Base-by-base conservation (phyloP, 1,140 invertebrate genomes). In the Magallana ariakensis region DNA sequence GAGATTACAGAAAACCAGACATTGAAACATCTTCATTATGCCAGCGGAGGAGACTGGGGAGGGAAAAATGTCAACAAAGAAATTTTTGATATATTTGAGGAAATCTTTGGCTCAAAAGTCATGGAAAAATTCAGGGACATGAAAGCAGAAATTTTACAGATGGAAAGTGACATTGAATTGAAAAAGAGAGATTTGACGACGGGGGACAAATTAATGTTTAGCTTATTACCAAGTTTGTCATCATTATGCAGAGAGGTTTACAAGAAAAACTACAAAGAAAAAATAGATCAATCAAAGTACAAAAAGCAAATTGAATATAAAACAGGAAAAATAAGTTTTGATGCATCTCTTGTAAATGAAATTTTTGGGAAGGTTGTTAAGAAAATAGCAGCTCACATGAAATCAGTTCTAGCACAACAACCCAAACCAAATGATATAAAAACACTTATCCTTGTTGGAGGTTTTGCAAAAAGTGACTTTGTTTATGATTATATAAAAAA, bases 381-480 rank as follows among this genome's bases (percentile, higher is more conserved):
- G 8, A 7, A 70, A 26, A 70, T 70, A 26, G 66, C 66, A 70
- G 33, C 1, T 11, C 66, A 70, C 13, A 33, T 70, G 13, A 70
- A 70, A 22, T 13, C 66, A 26, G 22, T 70, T 70, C 22, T 70
- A 70, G 66, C 33, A 33, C 33, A 70, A 3, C 22, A 9, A 9
- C 22, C 66, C 5, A 11, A 22, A 22, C 9, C 22, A 26, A 22
- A 9, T 26, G 82, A 33, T 60, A 33, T 84, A 16, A 84, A 57
- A 16, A 60, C 53, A 19, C 60, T 84, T 11, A 84, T 87, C 16
- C n/a, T 84, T 4, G 86, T 87, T 10, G 86, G 86, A 53, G 86
- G 86, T 6, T 87, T 84, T 80, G 82, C 82, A 13, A 22, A 56
- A 53, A 58, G 86, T 80, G 46, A 84, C 22, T 62, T 87, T n/a